A percentile compares a stretch with the other conserved stretches of the same genome.
Evolutionary conservation across 2,888 invertebrate species (phyloP).

Genomic region (Empis livida): DNA sequence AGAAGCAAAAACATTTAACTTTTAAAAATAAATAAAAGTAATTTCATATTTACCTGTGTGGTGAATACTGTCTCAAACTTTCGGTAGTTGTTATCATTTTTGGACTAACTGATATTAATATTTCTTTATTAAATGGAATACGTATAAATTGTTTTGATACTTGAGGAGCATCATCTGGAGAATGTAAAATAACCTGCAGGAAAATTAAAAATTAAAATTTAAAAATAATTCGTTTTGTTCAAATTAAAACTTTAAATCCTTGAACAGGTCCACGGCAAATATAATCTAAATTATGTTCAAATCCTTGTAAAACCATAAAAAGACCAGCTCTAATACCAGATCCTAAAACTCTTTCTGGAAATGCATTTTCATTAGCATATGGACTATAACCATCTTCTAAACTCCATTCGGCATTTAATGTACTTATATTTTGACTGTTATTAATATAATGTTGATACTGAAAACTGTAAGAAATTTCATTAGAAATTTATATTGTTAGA

Average conservation of each 20-base stretch:
- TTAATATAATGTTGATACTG: constrained; percentile 18
- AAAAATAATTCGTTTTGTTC: not conserved
- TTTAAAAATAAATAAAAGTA: constrained; percentile 7
- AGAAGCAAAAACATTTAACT: not conserved
- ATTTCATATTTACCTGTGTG: constrained; percentile 33
- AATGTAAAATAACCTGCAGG: constrained; percentile 48
- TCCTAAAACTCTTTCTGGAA: constrained; percentile 51
- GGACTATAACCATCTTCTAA: constrained; percentile 47
- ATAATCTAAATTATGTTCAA: constrained; percentile 50
- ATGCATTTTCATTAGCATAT: constrained; percentile 44
- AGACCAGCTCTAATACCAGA: constrained; percentile 53
- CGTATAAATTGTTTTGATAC: constrained; percentile 55
- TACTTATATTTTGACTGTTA: constrained; percentile 18
- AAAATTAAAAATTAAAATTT: not conserved
- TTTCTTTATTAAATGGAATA: constrained; percentile 51
- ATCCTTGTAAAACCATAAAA: constrained; percentile 46
- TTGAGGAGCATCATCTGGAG: constrained; percentile 54
- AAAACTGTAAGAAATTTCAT: constrained; percentile 14
- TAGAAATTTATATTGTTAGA: not conserved
- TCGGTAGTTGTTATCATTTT: constrained; percentile 60
- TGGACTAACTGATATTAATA: constrained; percentile 54
- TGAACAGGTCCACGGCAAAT: constrained; percentile 58
- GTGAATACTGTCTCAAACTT: constrained; percentile 44
- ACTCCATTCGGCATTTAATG: constrained; percentile 41
- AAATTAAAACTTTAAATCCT: constrained; percentile 48